Conservation (phyloP, 2,888 invertebrate genomes). For the Clusia tigrina region DNA sequence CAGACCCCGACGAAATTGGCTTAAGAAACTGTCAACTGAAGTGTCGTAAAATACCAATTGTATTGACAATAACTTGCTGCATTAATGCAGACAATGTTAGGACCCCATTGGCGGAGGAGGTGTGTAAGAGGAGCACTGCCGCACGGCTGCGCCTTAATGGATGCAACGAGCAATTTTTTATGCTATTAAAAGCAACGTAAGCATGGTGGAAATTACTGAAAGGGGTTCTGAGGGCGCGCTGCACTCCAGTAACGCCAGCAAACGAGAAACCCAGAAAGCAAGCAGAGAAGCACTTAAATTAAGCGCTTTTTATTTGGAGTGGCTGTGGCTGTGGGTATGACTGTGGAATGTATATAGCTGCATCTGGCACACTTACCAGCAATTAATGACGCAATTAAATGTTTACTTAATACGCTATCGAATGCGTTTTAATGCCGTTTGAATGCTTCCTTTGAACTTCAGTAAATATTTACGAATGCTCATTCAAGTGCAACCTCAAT, state of each 20-base stretch:
- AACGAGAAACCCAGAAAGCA: too few species aligned
- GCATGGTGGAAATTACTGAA: slow-evolving; percentile 27
- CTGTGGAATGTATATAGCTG: slow-evolving; percentile 38
- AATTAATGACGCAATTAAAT: slow-evolving; percentile 54
- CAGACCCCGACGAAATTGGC: not conserved
- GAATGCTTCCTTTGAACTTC: not conserved
- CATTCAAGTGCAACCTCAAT: not conserved
- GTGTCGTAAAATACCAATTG: slow-evolving; percentile 56
- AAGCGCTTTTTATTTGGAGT: slow-evolving; percentile 40
- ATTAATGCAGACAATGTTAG: slow-evolving; percentile 55
- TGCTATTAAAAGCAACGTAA: slow-evolving; percentile 31
- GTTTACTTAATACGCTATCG: slow-evolving; percentile 51
- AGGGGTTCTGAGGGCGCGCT: slow-evolving; percentile 7
- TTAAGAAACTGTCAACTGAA: slow-evolving; percentile 53
- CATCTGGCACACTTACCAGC: slow-evolving; percentile 52
- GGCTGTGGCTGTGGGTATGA: not conserved
- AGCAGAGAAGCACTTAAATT: slow-evolving; percentile 50
- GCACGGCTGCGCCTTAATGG: slow-evolving; percentile 18
- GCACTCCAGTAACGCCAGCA: slow-evolving; percentile 34
- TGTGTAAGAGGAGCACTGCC: slow-evolving; percentile 25
- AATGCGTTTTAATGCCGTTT: slow-evolving; percentile 41
- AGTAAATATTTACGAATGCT: not conserved
- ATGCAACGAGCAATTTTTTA: slow-evolving; percentile 31
- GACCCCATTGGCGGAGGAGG: slow-evolving; percentile 32
- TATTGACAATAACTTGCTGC: slow-evolving; percentile 55